A percentile compares a stretch with the other conserved stretches of the same genome.
These are phyloP conservation scores for Phasia obesa DNA, from an alignment of 2,888 invertebrate genomes.

Conservation along the genomic window DNA sequence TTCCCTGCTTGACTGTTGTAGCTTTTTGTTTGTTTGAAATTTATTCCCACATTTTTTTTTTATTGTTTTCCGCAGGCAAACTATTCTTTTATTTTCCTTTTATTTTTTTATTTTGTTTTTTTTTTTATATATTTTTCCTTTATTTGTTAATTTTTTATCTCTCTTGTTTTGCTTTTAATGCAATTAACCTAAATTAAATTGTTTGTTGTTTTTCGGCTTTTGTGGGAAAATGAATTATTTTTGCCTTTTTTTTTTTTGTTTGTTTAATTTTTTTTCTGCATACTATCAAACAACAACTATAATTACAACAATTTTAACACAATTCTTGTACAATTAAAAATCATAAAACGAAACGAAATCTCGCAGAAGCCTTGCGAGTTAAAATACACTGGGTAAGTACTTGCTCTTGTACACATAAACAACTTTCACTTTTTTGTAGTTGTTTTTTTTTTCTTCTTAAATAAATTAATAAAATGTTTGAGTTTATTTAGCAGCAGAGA, in stretches of 20 bases:
- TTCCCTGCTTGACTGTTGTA: conserved; percentile 7
- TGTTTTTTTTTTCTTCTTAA: background rate
- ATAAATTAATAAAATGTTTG: conserved; percentile 44
- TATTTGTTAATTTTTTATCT: conserved; percentile 15
- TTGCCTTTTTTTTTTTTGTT: conserved; percentile 26
- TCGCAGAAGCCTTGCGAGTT: conserved; percentile 77
- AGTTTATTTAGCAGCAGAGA: background rate
- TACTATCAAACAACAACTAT: conserved; percentile 49
- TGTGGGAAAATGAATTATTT: conserved; percentile 60
- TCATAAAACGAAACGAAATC: conserved; percentile 60
- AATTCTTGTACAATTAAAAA: conserved; percentile 24
- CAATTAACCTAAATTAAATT: conserved; percentile 70
- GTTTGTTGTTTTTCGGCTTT: conserved; percentile 63
- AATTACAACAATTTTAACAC: conserved; percentile 54
- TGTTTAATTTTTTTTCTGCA: conserved; percentile 13
- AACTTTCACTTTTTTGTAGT: too few species aligned
- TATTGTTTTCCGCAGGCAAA: conserved; percentile 65
- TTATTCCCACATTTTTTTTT: conserved; percentile 61
- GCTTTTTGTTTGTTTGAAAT: conserved; percentile 16
- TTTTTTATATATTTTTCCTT: background rate
- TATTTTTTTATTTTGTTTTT: background rate
- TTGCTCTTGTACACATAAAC: background rate
- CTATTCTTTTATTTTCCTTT: conserved; percentile 6
- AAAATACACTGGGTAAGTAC: conserved; percentile 81
- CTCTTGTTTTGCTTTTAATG: conserved; percentile 44